Conservation (phyloP, 2,797 vertebrate genomes). For the Sebastes iracundus region DNA sequence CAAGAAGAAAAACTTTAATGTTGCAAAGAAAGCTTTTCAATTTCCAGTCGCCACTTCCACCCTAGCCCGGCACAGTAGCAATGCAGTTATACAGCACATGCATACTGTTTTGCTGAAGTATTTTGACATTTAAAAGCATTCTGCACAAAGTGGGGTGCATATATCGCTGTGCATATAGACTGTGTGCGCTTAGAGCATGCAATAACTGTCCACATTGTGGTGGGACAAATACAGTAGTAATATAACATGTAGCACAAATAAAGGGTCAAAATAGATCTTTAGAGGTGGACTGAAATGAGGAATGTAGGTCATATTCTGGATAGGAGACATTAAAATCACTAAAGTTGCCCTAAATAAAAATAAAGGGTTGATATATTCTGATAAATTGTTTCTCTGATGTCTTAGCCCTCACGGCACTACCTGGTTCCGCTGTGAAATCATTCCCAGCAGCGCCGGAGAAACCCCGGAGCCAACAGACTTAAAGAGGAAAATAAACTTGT, state of each 20-base stretch:
- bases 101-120: background rate
- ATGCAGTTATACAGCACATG: background rate
- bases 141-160: background rate
- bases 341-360: background rate
- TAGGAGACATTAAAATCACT: background rate
- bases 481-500: conserved; percentile 63
- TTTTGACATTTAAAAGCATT: conserved; percentile 11
- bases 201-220: background rate
- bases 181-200: background rate
- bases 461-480: background rate
- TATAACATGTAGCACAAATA: background rate
- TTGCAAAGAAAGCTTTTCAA: background rate
- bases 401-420: background rate
- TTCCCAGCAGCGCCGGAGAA: conserved; percentile 12
- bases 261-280: background rate
- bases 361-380: background rate
- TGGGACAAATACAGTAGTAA: background rate
- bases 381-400: background rate
- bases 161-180: background rate
- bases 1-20: background rate
- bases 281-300: background rate
- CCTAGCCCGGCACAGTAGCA: background rate
- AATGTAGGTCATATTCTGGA: background rate
- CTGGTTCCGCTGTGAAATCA: conserved; percentile 10
- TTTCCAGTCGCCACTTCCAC: background rate